Evolutionary conservation across 2,113 vertebrate species (phyloP).

Genomic region (Puntigrus tetrazona): DNA sequence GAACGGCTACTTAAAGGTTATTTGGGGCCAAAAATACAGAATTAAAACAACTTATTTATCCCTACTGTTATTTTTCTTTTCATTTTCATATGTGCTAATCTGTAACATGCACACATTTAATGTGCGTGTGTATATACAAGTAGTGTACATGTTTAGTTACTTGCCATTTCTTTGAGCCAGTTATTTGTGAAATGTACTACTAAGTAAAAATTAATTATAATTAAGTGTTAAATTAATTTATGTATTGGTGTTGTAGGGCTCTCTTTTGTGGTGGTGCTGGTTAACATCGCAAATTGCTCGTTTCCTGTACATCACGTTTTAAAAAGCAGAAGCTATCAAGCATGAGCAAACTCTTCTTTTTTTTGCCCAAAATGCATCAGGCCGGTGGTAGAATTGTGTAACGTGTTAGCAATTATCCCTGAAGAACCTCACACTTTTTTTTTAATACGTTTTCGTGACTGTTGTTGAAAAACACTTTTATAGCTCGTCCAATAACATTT

Average conservation of each 20-base stretch:
- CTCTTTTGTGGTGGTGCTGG: neutral
- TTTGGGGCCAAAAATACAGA: neutral
- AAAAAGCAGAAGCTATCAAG: neutral
- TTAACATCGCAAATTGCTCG: neutral
- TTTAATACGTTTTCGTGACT: conserved; percentile 14
- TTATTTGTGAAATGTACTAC: no score
- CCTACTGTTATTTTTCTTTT: neutral
- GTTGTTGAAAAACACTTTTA: conserved; percentile 40
- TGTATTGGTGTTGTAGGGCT: no score
- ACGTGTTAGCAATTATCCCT: conserved; percentile 9
- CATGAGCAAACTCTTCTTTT: neutral
- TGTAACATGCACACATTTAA: neutral
- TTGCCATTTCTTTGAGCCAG: no score
- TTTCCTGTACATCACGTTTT: neutral
- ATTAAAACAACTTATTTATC: neutral
- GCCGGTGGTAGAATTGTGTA: neutral
- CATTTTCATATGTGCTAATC: neutral
- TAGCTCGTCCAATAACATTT: conserved; percentile 34
- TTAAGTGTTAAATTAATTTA: no score
- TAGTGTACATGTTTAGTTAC: no score
- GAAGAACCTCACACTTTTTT: neutral
- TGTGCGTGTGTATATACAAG: no score
- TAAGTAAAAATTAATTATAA: no score
- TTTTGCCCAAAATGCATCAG: neutral
- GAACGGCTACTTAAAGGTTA: neutral